A percentile compares a stretch with the other conserved stretches of the same genome.
phyloP scores from a whole-genome alignment of 2,113 vertebrate genomes.

The Conger conger region DNA sequence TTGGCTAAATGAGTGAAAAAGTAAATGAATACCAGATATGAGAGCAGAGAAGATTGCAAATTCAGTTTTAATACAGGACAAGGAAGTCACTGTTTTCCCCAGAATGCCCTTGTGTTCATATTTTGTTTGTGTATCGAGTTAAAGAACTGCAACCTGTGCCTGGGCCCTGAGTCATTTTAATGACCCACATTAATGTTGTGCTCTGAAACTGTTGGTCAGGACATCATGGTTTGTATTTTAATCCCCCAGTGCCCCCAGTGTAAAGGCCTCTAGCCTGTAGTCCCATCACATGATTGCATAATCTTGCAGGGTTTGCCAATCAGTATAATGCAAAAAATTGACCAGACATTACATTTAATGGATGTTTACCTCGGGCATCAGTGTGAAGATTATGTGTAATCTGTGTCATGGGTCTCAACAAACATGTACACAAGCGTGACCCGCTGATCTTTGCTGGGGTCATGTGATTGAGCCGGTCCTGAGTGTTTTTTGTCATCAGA shows the following conservation, averaged over 20 bases:
- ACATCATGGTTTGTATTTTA: not conserved
- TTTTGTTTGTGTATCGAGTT: no score
- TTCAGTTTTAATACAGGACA: not conserved
- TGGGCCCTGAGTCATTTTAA: no score
- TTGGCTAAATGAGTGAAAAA: not conserved
- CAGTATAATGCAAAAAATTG: not conserved
- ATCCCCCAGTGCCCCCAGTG: not conserved
- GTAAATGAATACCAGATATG: not conserved
- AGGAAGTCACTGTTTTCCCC: not conserved
- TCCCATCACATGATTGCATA: not conserved
- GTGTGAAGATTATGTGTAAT: not conserved
- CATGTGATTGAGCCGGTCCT: not conserved
- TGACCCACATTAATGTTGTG: not conserved
- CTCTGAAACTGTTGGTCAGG: not conserved
- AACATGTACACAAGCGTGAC: not conserved
- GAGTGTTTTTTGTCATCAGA: not conserved
- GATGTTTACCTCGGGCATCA: no score
- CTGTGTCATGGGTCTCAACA: not conserved
- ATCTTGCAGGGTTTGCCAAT: not conserved
- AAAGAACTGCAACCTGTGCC: no score
- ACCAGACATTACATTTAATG: not conserved
- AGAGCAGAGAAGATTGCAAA: no score
- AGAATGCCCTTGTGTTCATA: not conserved
- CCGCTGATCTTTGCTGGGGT: not conserved
- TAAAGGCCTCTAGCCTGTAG: not conserved